phyloP scores from a whole-genome alignment of 2,113 vertebrate genomes.

The Eublepharis macularius region DNA sequence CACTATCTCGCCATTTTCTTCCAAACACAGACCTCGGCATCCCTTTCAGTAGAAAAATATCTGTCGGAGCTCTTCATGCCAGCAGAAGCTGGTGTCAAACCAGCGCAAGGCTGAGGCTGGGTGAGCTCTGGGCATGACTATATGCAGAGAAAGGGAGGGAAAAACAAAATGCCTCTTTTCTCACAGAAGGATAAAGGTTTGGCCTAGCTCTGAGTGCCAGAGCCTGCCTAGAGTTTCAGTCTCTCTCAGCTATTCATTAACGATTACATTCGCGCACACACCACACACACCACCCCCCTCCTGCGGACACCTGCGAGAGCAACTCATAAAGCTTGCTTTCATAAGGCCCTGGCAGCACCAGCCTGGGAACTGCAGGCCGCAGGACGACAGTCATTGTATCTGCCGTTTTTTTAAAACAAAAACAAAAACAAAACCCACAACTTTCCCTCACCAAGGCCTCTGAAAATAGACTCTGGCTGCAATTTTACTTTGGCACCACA shows the following conservation, averaged over 20 bases:
- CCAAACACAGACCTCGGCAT: accelerated
- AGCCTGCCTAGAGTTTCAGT: constrained; percentile 67
- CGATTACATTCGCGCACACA: constrained; percentile 69
- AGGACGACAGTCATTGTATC: constrained; percentile 79
- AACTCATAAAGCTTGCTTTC: constrained; percentile 83
- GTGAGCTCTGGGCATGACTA: not conserved
- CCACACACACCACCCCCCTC: constrained; percentile 10
- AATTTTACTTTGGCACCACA: constrained; percentile 65
- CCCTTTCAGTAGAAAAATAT: not conserved
- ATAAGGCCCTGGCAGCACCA: constrained; percentile 79
- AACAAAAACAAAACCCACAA: constrained; percentile 21
- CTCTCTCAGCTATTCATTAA: constrained; percentile 74
- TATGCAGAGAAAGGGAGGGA: not conserved
- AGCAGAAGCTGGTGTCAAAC: not conserved
- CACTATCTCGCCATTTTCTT: not conserved
- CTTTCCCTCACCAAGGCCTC: constrained; percentile 78
- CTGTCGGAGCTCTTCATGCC: accelerated
- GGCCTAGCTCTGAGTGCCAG: constrained; percentile 71
- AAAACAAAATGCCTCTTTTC: constrained; percentile 44
- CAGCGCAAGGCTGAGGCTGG: not conserved
- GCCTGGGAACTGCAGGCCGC: constrained; percentile 80
- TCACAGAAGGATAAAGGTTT: constrained; percentile 65
- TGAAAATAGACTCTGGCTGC: constrained; percentile 77
- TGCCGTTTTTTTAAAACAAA: constrained; percentile 68
- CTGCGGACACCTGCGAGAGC: constrained; percentile 80